Evolutionary conservation across 2,888 invertebrate species (phyloP), one percentile per base, ranked within the genome.

Genomic region (Drosophila lutescens): DNA sequence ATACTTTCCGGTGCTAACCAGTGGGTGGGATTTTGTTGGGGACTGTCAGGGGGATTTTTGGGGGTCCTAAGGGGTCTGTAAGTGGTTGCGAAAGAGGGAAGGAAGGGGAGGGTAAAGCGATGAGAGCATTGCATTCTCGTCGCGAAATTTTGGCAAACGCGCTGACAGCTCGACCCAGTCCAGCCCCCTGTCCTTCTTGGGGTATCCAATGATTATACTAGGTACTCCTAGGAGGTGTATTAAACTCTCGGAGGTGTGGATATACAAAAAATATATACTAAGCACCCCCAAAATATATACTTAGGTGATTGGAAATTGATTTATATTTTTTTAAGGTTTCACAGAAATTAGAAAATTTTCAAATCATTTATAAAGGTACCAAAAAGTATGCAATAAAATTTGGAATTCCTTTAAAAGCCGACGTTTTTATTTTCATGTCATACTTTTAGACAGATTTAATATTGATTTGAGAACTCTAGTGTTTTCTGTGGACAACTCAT

Each of bases 201-300:
- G 44, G 51, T 74, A 63, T 86, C 81, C 75, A 83, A 66, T 78
- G 78, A 74, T 76, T 69, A 81, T 62, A 49, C 36, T 23, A 43
- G 46, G 36, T 41, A 43, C 60, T 71, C 61, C 32, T 38, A 41
- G 59, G 34, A 36, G 43, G 59, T 57, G 23, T 34, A 34, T 43
- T 58, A 32, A 43, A 57, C 58, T 30, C n/a, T 40, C 20, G n/a
- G 12, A 57, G 23, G 34, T 30, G 30, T 23, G 6, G 7, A 36
- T 38, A n/a, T n/a, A 36, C 12, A 4, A 13, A 3, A 36, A 36
- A 8, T 4, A 36, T 13, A 4, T 10, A 12, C 34, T 12, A 34
- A 34, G 3, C 6, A 7, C 6, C 6, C 26, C 1, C 26, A 26
- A 26, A 7, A 26, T 0, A 26, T 26, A 26, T 26, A 26, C 26